These are phyloP conservation scores for Rhopilema esculentum DNA, from an alignment of 30 jellyfish, hydroid and myxozoan species.

Conservation along the genomic window DNA sequence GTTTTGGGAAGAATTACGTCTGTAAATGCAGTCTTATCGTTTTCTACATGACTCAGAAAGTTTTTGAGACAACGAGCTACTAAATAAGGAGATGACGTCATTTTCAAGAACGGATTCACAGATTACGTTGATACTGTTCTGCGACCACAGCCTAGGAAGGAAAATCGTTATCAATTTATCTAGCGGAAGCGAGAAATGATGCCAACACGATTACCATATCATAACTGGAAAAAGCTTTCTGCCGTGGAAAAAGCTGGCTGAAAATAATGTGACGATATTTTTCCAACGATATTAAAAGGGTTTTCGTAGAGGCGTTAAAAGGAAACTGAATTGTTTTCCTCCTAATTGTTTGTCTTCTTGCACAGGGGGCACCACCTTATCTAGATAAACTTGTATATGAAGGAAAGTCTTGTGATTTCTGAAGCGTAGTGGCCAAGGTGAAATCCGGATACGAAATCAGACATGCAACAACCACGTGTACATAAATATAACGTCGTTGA, in stretches of 20 bases:
- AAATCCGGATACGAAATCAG: background rate
- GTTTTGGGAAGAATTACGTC: background rate
- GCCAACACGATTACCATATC: background rate
- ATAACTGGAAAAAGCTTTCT: too few relatives aligned
- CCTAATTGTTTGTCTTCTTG: too few relatives aligned
- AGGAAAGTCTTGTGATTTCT: background rate
- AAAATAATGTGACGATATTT: too few relatives aligned
- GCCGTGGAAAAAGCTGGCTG: too few relatives aligned
- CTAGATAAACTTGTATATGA: too few relatives aligned
- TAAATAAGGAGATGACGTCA: background rate
- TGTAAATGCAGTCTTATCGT: background rate
- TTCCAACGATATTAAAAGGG: too few relatives aligned
- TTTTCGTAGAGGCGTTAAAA: too few relatives aligned
- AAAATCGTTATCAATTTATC: background rate
- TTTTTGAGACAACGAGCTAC: background rate
- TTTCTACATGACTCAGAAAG: background rate
- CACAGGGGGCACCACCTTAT: too few relatives aligned
- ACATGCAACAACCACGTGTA: slow-evolving; percentile 18
- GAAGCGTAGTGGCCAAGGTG: background rate
- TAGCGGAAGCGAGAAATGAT: background rate
- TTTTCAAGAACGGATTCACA: background rate
- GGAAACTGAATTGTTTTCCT: too few relatives aligned
- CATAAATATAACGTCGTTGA: background rate
- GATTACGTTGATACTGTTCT: background rate
- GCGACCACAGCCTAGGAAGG: background rate